These are phyloP conservation scores for Limanda limanda DNA, from an alignment of 2,113 vertebrate species.

Conservation along the genomic window DNA sequence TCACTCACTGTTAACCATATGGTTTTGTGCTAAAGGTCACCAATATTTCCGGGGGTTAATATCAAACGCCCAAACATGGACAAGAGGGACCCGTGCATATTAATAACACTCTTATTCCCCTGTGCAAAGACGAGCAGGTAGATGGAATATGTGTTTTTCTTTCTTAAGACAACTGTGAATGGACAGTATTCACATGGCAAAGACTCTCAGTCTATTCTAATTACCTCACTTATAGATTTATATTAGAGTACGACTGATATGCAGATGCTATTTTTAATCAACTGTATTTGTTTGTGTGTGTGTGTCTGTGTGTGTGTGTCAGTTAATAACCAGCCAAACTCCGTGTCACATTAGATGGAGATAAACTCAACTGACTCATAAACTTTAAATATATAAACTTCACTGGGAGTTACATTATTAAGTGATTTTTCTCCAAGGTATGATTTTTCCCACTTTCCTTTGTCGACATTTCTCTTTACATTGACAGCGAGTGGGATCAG, in stretches of 20 bases:
- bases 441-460: constrained; percentile 58
- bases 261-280: background rate
- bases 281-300: no score
- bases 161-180: constrained; percentile 15
- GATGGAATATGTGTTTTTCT: constrained; percentile 27
- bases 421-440: constrained; percentile 66
- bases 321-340: constrained; percentile 1
- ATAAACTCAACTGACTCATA: constrained; percentile 14
- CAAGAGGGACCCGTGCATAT: constrained; percentile 72
- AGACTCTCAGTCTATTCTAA: background rate
- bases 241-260: background rate
- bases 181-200: background rate
- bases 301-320: background rate
- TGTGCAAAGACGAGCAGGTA: constrained; percentile 46
- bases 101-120: constrained; percentile 64
- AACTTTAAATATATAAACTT: constrained; percentile 49
- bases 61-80: constrained; percentile 70
- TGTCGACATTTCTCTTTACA: constrained; percentile 64
- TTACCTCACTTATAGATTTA: background rate
- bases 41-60: constrained; percentile 77
- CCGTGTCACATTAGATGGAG: constrained; percentile 11
- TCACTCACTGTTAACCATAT: constrained; percentile 80
- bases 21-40: constrained; percentile 69
- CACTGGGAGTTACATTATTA: constrained; percentile 64
- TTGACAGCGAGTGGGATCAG: constrained; percentile 57